Evolutionary conservation across 92 coral and sea anemone species (phyloP), one percentile per base, ranked within the genome.

Genomic region (Umimayanthus kanabou): DNA sequence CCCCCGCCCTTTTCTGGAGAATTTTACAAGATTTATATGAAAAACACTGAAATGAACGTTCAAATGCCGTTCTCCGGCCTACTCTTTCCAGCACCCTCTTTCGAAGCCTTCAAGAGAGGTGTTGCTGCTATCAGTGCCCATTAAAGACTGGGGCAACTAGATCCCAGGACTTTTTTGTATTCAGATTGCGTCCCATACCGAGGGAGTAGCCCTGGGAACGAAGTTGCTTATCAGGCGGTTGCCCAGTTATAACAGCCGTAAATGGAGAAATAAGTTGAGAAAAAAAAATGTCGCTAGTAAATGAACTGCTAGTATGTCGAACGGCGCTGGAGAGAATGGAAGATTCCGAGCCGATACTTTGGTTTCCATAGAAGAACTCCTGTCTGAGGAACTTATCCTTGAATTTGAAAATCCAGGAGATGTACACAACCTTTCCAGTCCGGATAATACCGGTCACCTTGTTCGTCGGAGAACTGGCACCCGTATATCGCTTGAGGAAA

Each of bases 291-390:
- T 70, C 26, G 75, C 45, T 40, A 37, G 39, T 73, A 33, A 37
- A 73, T 73, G 77, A 28, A 53, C 58, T 11, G 58, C 16, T 15
- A 53, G 2, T 53, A 53, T 53, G 58, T 53, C 58, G 58, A 53
- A 53, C 20, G 58, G 72, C 30, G 25, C n/a, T 80, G 85, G 40
- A 14, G 73, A 33, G 25, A 40, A 64, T 80, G 47, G 23, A 80
- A 37, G 53, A 58, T 37, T 58, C 29, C 70, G 73, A 33, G 14
- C 47, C 8, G 85, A 58, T 20, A 80, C 73, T 64, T 25, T 80
- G 14, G 49, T 61, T 37, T 80, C 85, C 47, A 22, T 80, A 80
- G 85, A 80, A 58, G 84, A 80, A 80, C 85, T 80, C 53, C 26
- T 80, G 43, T 57, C 85, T 5, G 85, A 80, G 13, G 53, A 80